Conservation (phyloP, 1,140 invertebrate genomes). For the Acromyrmex echinatior region DNA sequence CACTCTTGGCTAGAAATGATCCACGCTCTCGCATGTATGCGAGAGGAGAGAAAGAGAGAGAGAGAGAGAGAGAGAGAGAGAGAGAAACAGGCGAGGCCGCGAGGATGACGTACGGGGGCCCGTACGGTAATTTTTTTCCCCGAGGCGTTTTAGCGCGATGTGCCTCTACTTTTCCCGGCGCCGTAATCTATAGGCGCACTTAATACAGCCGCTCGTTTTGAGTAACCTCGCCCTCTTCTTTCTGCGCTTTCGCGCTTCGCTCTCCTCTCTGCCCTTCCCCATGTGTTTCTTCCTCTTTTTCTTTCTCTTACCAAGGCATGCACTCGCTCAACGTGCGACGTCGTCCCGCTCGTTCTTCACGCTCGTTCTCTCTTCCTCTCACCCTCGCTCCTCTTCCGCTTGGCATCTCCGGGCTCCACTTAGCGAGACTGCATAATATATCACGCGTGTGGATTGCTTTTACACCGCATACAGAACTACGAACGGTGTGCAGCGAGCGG, state of each 20-base stretch:
- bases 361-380: constrained; percentile 43
- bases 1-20: not conserved
- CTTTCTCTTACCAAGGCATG: constrained; percentile 43
- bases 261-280: constrained; percentile 24
- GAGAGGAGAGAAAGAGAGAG: not conserved
- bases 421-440: constrained; percentile 83
- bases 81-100: constrained; percentile 13
- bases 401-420: constrained; percentile 77
- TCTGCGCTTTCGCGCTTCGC: not conserved
- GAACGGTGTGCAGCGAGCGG: constrained; percentile 29
- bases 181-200: constrained; percentile 86
- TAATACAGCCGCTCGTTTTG: constrained; percentile 84
- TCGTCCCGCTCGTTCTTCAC: constrained; percentile 43
- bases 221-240: constrained; percentile 74
- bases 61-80: not conserved
- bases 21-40: not conserved
- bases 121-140: constrained; percentile 80
- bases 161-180: constrained; percentile 76
- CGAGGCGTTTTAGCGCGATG: constrained; percentile 81
- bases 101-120: constrained; percentile 78
- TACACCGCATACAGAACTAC: constrained; percentile 57
- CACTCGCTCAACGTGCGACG: constrained; percentile 55
- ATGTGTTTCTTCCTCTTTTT: constrained; percentile 28
- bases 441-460: constrained; percentile 78
- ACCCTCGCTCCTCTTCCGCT: constrained; percentile 24